Base-by-base conservation (phyloP, 2,113 vertebrate species). In the Hippocampus zosterae region DNA sequence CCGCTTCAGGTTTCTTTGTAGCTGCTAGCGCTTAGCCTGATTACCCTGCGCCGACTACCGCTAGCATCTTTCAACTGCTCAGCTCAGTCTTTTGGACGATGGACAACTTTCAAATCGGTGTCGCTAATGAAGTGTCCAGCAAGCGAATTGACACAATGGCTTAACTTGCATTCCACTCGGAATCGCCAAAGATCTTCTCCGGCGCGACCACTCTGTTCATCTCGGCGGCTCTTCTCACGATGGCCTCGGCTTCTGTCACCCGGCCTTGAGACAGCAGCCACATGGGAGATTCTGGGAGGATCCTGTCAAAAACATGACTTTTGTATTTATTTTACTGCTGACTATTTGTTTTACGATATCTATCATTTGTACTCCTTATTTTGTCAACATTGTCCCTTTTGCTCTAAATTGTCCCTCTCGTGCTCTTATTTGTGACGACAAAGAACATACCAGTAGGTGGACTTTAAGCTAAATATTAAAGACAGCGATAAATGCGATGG, bases 221-320 rank as follows among this genome's bases (percentile, higher is more conserved):
- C 81, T 82, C 86, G 55, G 95, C 95, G 68, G 94, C 95, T 5
- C 85, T 91, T 78, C 78, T 90, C 75, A 96, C 73, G 63, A 96
- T 92, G 23, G 72, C 81, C 78, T 96, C 94, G 15, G 95, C 95
- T 68, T 97, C 94, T 59, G 90, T 55, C 76, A 94, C 87, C 27
- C 91, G 90, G 0, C 94, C 93, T 77, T 93, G 94, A 79, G 92
- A 92, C 69, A 96, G 81, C 63, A 97, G 74, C 95, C 95, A 97
- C 3, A 94, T 89, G 0, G 95, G 95, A 68, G 95, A 96, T 76
- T 97, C 95, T 0, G 95, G 95, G 79, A 96, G 93, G 71, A 94
- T 62, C 95, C 95, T 96, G 87, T 41, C 75, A 37, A 37, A 37
- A 37, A 37, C 2, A 21, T 12, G 19, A 16, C 15, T 10, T 11